phyloP scores from a whole-genome alignment of 2,797 vertebrate genomes.

The Glyptemys insculpta region DNA sequence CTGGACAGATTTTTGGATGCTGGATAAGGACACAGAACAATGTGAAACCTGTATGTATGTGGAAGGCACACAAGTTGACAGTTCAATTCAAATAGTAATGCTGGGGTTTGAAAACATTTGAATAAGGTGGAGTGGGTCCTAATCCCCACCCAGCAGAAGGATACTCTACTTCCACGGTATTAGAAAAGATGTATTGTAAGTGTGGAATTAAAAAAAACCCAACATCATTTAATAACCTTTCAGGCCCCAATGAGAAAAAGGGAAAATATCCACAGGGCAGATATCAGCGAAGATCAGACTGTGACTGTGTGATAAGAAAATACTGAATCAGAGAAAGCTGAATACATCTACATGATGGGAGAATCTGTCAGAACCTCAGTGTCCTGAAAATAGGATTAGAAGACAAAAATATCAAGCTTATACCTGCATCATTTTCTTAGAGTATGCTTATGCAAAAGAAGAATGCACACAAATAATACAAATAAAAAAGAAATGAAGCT shows the following conservation, averaged over 20 bases:
- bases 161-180: not conserved
- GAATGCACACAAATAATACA: not conserved
- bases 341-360: accelerated
- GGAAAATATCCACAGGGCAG: not conserved
- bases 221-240: not conserved
- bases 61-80: accelerated
- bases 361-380: not conserved
- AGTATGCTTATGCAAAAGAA: not conserved
- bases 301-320: not conserved
- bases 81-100: not conserved
- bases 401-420: not conserved
- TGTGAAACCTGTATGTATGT: not conserved
- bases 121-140: not conserved
- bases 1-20: not conserved
- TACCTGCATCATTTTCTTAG: not conserved
- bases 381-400: not conserved
- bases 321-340: not conserved
- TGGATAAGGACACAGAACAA: not conserved
- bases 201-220: not conserved
- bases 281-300: not conserved
- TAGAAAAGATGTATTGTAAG: not conserved
- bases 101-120: not conserved
- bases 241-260: not conserved
- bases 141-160: not conserved
- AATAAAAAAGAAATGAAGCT: not conserved